Percentiles rank a stretch among this genome's conserved stretches.
Conservation (phyloP, 2,113 vertebrate species). For the Brienomyrus brachyistius region DNA sequence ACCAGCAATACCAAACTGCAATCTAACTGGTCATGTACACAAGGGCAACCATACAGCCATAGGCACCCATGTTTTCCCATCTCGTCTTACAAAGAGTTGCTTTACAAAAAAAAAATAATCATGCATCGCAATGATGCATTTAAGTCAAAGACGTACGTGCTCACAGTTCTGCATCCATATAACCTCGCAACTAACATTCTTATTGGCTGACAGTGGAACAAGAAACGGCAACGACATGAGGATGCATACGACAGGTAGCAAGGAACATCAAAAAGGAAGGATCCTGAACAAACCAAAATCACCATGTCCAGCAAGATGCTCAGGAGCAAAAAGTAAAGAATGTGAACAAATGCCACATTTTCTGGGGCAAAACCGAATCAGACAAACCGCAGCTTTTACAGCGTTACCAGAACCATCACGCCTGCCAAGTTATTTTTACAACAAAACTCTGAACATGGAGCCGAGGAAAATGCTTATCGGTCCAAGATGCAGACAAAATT, state of each 20-base stretch:
- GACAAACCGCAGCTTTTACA: neutral
- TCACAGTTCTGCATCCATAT: too few species aligned
- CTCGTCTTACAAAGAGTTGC: neutral
- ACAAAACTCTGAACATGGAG: neutral
- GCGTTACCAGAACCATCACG: neutral
- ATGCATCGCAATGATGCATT: too few species aligned
- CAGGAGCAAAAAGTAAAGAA: neutral
- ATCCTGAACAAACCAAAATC: neutral
- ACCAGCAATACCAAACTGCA: neutral
- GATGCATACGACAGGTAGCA: neutral
- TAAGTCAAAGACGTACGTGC: neutral
- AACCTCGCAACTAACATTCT: too few species aligned
- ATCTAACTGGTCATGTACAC: neutral
- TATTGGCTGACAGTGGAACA: neutral
- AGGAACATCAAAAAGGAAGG: neutral
- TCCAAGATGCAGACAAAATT: neutral
- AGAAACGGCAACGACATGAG: neutral
- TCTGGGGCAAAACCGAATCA: neutral
- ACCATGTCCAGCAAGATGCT: neutral
- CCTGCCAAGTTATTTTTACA: neutral
- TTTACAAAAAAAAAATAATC: too few species aligned
- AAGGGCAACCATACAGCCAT: neutral
- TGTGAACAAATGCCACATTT: neutral
- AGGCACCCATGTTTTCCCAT: neutral
- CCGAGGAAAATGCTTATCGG: neutral